These are phyloP conservation scores for Neodiprion virginianus DNA, from an alignment of 1,140 invertebrate genomes.

Conservation along the genomic window DNA sequence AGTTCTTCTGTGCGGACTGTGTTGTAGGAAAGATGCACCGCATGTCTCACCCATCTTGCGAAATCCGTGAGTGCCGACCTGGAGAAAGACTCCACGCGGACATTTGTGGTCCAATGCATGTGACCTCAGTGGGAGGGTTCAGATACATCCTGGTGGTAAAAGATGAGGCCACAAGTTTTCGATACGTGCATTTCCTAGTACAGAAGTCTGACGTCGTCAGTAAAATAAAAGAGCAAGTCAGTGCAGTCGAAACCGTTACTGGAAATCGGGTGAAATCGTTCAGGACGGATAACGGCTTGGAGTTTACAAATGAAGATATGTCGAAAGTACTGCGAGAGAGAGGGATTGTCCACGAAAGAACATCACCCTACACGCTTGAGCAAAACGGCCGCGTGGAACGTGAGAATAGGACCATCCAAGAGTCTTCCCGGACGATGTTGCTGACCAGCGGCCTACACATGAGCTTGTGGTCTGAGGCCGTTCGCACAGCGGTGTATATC, in stretches of 20 bases:
- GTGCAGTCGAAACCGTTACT: slow-evolving; percentile 40
- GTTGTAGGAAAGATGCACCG: slow-evolving; percentile 37
- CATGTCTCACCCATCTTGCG: slow-evolving; percentile 39
- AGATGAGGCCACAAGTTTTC: slow-evolving; percentile 22
- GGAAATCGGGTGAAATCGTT: slow-evolving; percentile 29
- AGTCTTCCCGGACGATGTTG: slow-evolving; percentile 50
- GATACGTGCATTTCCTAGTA: slow-evolving; percentile 5
- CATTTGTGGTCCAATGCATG: slow-evolving; percentile 38
- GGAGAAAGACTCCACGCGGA: slow-evolving; percentile 41
- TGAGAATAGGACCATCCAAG: slow-evolving; percentile 49
- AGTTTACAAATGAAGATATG: slow-evolving; percentile 17
- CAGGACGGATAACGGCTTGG: slow-evolving; percentile 25
- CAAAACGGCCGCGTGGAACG: slow-evolving; percentile 52
- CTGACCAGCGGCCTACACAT: slow-evolving; percentile 39
- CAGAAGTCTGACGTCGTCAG: slow-evolving; percentile 15
- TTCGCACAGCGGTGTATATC: slow-evolving; percentile 38
- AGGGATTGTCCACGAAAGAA: slow-evolving; percentile 25
- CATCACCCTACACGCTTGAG: slow-evolving; percentile 46
- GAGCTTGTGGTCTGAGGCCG: slow-evolving; percentile 56
- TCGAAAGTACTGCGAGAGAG: neutral
- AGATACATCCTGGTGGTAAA: slow-evolving; percentile 43
- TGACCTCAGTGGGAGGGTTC: slow-evolving; percentile 45
- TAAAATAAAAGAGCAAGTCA: slow-evolving; percentile 18
- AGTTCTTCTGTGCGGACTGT: slow-evolving; percentile 36
- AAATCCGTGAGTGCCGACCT: slow-evolving; percentile 41